Base-by-base conservation (phyloP, 2,888 invertebrate species). In the Lasioglossum calceatum region DNA sequence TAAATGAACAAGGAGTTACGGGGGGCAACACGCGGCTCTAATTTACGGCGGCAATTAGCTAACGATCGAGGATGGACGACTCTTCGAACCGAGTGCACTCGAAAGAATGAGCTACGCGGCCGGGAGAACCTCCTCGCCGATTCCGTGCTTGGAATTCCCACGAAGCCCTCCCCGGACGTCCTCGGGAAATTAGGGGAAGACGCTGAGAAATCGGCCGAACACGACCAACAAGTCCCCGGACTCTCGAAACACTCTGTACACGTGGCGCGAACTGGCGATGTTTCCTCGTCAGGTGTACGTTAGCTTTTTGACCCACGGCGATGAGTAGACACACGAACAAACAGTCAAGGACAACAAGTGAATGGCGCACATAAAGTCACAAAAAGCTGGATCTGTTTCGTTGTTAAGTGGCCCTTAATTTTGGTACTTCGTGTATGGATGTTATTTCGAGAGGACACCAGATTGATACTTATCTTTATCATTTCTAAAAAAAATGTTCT, bases 31-130 rank as follows among this genome's bases (percentile, higher is more conserved):
- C 74, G 67, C 75, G 85, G 83, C 71, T 89, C 82, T 88, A 90
- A 90, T 90, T 90, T 88, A 82, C 87, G 81, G 27, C 80, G 79
- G 84, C 84, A 88, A 89, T 89, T 89, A 89, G 88, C 87, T 87
- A 87, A 90, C 85, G 88, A 88, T 86, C 83, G 88, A 84, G 87
- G 83, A 87, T 87, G 82, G 79, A 89, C 85, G 87, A 67, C 85
- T 67, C 76, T 67, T 76, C 82, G 86, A 70, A 77, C 71, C 44
- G 27, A 79, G 77, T 39, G 82, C 85, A 85, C 85, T 82, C 77
- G 85, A 75, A 77, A 78, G 81, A 85, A 87, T 85, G 74, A 82
- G 78, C 61, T 19, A 32, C 73, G 42, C 8, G 54, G 36, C 7
- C 54, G 54, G 67, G 36, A 32, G 36, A 32, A 67, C 8, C 32